Evolutionary conservation across 2,797 vertebrate genomes (phyloP), one percentile per base, ranked within the genome.

Genomic region (Enteromius paludinosus): DNA sequence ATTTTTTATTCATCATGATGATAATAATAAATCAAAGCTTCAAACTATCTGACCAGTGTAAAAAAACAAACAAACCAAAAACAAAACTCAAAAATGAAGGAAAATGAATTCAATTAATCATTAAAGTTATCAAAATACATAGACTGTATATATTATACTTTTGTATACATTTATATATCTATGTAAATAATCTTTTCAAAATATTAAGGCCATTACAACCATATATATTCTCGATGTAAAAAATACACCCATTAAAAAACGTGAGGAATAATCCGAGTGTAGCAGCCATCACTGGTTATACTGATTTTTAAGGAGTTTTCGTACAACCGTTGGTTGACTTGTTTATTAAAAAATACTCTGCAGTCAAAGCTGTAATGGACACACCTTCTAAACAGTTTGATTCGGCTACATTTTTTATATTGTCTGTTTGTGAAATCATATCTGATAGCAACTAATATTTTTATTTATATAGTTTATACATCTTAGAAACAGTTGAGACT

Each of bases 111-210:
- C 6, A 30, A 56, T 71, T 81, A 90, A 88, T 86, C 88, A 54
- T 66, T 84, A 1, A 83, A 79, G 83, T 88, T 90, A 92, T 87
- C 87, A 94, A 95, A 94, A 94, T 94, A 94, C 75, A 74, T 59
- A 30, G 56, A 68, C 64, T 84, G 12, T 88, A 89, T 91, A 89
- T 72, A 86, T 79, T 88, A 87, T 17, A 86, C 45, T 54, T 62
- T 15, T 6, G 18, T 90, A 79, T 85, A 78, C 56, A 38, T 77
- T 78, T 56, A 84, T 59, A 79, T 33, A 83, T 33, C 69, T 87
- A 56, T 83, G n/a, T 72, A 7, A 62, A 76, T 82, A 23, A 49
- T 75, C 59, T 54, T 73, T 54, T 76, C 20, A 88, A 88, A 88
- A 88, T 85, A 86, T 86, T 41, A 77, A 73, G 77, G 35, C 78